Evolutionary conservation across 2,888 invertebrate species (phyloP).

Genomic region (Willowsia nigromaculata): DNA sequence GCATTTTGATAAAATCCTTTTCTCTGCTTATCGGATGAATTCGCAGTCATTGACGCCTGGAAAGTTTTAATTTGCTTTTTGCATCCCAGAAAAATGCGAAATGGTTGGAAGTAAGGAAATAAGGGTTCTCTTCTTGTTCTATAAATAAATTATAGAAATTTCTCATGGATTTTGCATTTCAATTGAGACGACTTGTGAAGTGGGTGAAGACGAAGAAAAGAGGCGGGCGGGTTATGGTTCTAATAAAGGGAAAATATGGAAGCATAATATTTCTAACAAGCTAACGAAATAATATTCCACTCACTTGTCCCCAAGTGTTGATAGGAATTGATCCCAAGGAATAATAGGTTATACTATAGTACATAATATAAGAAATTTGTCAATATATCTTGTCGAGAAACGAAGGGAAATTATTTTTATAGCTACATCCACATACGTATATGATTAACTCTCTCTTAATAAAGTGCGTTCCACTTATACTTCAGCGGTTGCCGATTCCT

Average conservation of each 20-base stretch:
- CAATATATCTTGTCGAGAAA: neutral
- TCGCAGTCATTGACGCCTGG: neutral
- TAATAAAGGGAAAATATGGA: neutral
- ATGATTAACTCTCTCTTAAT: neutral
- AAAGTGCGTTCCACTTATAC: neutral
- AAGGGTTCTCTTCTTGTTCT: neutral
- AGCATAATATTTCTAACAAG: neutral
- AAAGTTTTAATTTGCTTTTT: neutral
- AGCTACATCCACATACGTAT: neutral
- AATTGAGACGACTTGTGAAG: too few species aligned
- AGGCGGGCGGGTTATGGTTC: neutral
- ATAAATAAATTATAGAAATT: slow-evolving; percentile 10
- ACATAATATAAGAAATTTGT: neutral
- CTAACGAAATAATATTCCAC: neutral
- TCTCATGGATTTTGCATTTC: neutral
- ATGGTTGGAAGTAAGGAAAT: neutral
- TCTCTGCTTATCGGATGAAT: neutral
- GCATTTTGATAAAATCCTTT: neutral
- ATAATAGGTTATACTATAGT: too few species aligned
- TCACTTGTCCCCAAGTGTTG: too few species aligned
- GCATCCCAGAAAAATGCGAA: neutral
- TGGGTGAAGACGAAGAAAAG: neutral
- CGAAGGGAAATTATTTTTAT: neutral
- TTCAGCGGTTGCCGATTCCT: neutral
- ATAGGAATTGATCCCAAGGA: too few species aligned